phyloP scores from a whole-genome alignment of 2,113 vertebrate species.

The Sinocyclocheilus rhinocerous region DNA sequence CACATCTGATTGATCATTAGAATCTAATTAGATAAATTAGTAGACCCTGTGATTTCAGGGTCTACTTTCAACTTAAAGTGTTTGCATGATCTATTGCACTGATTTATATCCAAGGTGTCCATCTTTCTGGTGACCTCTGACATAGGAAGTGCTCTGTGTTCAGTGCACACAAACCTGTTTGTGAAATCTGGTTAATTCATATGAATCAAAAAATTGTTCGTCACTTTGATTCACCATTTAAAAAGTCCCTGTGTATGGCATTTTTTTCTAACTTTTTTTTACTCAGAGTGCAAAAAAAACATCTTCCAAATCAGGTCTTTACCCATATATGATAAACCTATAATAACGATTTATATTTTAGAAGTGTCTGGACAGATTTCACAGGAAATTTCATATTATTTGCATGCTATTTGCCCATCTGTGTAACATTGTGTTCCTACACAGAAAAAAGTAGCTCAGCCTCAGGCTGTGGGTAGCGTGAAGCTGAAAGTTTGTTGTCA shows the following conservation, averaged over 20 bases:
- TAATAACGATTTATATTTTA: neutral
- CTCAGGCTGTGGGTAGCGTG: neutral
- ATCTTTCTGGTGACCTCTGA: constrained; percentile 65
- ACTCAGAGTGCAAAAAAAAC: neutral
- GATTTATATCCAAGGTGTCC: constrained; percentile 63
- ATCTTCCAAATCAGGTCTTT: neutral
- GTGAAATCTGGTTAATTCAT: neutral
- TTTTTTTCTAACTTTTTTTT: too few relatives aligned
- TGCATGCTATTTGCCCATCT: neutral
- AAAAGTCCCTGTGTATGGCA: too few relatives aligned
- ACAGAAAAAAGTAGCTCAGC: neutral
- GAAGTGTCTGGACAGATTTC: neutral
- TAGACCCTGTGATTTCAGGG: neutral
- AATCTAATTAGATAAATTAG: constrained; percentile 50
- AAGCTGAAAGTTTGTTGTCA: neutral
- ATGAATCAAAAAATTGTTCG: neutral
- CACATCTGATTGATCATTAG: constrained; percentile 53
- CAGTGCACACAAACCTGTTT: neutral
- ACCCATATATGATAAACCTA: neutral
- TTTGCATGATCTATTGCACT: constrained; percentile 21
- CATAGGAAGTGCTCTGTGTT: constrained; percentile 53
- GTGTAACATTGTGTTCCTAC: neutral
- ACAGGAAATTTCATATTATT: neutral
- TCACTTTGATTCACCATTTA: neutral
- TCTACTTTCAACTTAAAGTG: constrained; percentile 8